Percentiles rank a stretch among this genome's conserved stretches.
Evolutionary conservation across 2,888 invertebrate species (phyloP).

Genomic region (Eledona agricola): DNA sequence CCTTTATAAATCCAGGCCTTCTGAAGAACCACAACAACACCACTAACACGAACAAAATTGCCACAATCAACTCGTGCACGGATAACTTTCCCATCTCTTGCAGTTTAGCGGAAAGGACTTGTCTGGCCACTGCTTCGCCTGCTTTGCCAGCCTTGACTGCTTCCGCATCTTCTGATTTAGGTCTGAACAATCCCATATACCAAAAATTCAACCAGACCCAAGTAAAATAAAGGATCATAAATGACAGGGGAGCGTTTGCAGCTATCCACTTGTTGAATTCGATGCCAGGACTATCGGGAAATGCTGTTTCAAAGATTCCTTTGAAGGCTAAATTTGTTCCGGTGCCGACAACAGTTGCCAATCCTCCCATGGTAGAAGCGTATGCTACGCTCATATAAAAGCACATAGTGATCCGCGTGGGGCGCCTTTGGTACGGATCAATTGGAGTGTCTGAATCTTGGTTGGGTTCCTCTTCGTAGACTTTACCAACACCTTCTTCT

Average conservation of each 20-base stretch:
- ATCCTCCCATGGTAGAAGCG: slow-evolving; percentile 76
- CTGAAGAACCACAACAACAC: slow-evolving; percentile 90
- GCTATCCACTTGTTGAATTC: slow-evolving; percentile 86
- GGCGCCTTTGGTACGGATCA: slow-evolving; percentile 51
- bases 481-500: slow-evolving; percentile 75
- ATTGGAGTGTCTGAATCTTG: slow-evolving; percentile 1
- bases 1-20: slow-evolving; percentile 85
- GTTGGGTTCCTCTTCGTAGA: slow-evolving; percentile 63
- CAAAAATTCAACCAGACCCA: slow-evolving; percentile 80
- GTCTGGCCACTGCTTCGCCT: slow-evolving; percentile 53
- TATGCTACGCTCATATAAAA: slow-evolving; percentile 83
- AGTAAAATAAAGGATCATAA: slow-evolving; percentile 74
- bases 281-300: slow-evolving; percentile 68
- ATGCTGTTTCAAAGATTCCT: slow-evolving; percentile 65
- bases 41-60: slow-evolving; percentile 77
- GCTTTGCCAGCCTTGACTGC: slow-evolving; percentile 40
- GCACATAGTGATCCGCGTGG: slow-evolving; percentile 78
- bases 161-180: slow-evolving; percentile 37
- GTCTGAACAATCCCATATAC: slow-evolving; percentile 73
- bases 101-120: slow-evolving; percentile 60
- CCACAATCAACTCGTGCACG: slow-evolving; percentile 81
- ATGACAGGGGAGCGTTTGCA: slow-evolving; percentile 80
- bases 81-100: slow-evolving; percentile 74
- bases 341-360: slow-evolving; percentile 66
- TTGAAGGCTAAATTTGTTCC: slow-evolving; percentile 88